These are phyloP conservation scores for Chloropsis hardwickii DNA, from an alignment of 2,113 vertebrate species.

Conservation along the genomic window DNA sequence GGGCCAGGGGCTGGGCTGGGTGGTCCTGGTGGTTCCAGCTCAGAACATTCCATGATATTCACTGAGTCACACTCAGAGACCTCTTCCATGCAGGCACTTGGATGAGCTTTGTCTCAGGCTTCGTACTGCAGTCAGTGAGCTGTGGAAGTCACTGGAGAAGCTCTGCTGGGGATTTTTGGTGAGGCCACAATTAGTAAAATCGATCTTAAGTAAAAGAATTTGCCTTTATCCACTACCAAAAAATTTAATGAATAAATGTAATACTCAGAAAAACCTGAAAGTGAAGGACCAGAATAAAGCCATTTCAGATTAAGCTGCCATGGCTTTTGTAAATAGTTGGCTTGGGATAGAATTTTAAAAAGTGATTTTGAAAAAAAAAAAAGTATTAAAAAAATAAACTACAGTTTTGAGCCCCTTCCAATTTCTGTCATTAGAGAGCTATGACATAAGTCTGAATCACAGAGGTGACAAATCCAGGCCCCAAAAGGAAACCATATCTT, in stretches of 20 bases:
- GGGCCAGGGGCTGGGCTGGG: neutral
- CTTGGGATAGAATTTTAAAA: neutral
- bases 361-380: neutral
- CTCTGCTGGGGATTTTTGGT: neutral
- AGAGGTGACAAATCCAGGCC: neutral
- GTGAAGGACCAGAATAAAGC: neutral
- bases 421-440: neutral
- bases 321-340: neutral
- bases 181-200: neutral
- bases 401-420: neutral
- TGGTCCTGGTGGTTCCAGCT: neutral
- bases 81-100: neutral
- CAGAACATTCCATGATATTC: neutral
- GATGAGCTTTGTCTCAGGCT: neutral
- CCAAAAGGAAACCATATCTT: neutral
- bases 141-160: neutral
- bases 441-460: neutral
- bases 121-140: no score
- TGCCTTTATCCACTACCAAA: neutral
- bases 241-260: neutral
- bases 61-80: neutral
- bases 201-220: neutral
- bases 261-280: neutral
- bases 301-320: neutral
- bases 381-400: neutral